phyloP scores from a whole-genome alignment of 2,888 invertebrate species.

The Lamproptera curius region DNA sequence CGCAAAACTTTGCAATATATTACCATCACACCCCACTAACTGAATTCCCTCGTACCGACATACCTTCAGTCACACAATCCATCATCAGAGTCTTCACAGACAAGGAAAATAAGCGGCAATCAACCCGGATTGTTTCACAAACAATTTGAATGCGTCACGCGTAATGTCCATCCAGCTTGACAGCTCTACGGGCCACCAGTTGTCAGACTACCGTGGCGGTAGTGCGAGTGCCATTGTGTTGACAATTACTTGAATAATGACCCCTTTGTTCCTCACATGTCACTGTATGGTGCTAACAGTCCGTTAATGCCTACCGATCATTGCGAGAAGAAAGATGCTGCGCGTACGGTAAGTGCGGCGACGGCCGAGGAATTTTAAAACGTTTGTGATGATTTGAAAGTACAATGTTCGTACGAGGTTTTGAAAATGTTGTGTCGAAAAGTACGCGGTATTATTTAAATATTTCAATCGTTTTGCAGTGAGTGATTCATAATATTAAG shows the following conservation, averaged over 20 bases:
- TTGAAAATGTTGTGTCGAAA: too few species aligned
- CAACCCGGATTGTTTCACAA: conserved; percentile 12
- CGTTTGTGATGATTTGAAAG: too few species aligned
- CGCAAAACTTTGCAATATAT: too few species aligned
- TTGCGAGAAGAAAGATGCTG: too few species aligned
- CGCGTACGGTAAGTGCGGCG: too few species aligned
- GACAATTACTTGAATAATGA: conserved; percentile 21
- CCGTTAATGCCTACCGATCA: not conserved
- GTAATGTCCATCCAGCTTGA: conserved; percentile 20
- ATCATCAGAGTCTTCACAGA: not conserved
- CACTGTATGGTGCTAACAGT: not conserved
- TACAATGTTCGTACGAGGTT: too few species aligned
- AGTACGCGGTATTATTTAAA: too few species aligned
- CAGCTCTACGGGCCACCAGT: conserved; percentile 10
- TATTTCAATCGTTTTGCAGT: too few species aligned
- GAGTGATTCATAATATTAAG: too few species aligned
- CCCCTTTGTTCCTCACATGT: conserved; percentile 4
- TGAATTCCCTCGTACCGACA: too few species aligned
- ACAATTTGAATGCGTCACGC: conserved; percentile 31
- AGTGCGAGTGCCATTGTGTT: conserved; percentile 52
- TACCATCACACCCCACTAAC: too few species aligned
- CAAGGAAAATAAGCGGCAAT: not conserved
- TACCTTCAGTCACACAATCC: not conserved
- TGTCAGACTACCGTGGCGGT: conserved; percentile 56
- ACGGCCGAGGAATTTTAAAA: too few species aligned